phyloP scores from a whole-genome alignment of 2,797 vertebrate genomes.

The Ctenopoma kingsleyae region DNA sequence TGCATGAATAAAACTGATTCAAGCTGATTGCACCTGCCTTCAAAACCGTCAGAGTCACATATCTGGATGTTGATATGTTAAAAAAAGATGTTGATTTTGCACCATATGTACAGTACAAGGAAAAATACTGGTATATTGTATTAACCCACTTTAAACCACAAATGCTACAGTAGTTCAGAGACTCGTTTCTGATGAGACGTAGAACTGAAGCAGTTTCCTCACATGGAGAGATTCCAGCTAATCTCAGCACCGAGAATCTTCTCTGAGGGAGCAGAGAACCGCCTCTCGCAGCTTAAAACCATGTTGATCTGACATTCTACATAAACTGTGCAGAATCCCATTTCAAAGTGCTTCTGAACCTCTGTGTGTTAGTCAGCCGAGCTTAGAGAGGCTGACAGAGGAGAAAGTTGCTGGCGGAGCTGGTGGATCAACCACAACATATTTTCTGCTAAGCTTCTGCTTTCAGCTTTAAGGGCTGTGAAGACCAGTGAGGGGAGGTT shows the following conservation, averaged over 20 bases:
- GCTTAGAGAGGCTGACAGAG: slow-evolving; percentile 23
- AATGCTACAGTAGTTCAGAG: slow-evolving; percentile 11
- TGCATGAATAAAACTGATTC: no score
- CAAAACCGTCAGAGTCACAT: no score
- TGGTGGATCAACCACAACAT: slow-evolving; percentile 1
- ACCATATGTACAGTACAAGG: no score
- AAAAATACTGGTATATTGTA: no score
- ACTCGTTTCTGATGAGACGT: slow-evolving; percentile 16
- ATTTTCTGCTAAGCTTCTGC: not conserved
- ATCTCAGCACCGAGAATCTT: slow-evolving; percentile 23
- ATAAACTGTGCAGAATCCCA: slow-evolving; percentile 21
- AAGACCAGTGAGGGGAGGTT: not conserved
- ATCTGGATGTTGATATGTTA: no score
- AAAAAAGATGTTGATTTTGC: no score
- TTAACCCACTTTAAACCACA: not conserved
- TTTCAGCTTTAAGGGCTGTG: not conserved
- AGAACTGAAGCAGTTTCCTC: slow-evolving; percentile 14
- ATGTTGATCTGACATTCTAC: slow-evolving; percentile 32
- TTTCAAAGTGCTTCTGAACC: slow-evolving; percentile 34
- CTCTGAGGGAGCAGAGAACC: slow-evolving; percentile 3
- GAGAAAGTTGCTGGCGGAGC: slow-evolving; percentile 19
- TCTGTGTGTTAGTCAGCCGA: slow-evolving; percentile 22
- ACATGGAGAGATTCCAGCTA: slow-evolving; percentile 26
- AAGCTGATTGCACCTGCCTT: no score
- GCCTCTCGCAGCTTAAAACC: slow-evolving; percentile 29